Base-by-base conservation (phyloP, 1,140 invertebrate genomes). In the Drosophila obscura region DNA sequence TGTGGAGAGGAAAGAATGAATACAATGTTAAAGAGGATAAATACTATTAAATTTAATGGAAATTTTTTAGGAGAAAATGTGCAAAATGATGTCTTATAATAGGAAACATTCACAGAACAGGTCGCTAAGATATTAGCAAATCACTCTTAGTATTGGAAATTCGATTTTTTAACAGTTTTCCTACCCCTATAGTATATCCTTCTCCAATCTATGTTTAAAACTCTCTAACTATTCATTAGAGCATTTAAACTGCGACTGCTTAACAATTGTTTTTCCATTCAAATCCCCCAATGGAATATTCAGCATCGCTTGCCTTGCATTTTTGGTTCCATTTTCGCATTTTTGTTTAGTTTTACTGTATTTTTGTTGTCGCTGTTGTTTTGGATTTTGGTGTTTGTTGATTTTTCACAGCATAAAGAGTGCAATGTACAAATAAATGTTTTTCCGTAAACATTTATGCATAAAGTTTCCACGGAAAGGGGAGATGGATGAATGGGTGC, bases 401-500 rank as follows among this genome's bases (percentile, higher is more conserved):
- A 26, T 53, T 73, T 72, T 62, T 49, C 67, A 46, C 41, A 61
- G 41, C 66, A 72, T 51, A 53, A 60, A 60, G 56, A 15, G 55
- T 41, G 53, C 66, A 43, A 43, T 60, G 67, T 71, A 41, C 43
- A 46, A 72, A 26, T 53, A 71, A 62, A 49, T 52, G 35, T 73
- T 73, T 11, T 44, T 48, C 15, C 19, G 56, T 55, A 53, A 73
- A 73, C 73, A 62, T 73, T 73, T 73, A 39, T 39, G 50, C 35
- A 72, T 46, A 72, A 61, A 19, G 19, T 71, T 61, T 72, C 50
- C 56, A 28, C 60, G 48, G 22, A 48, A 72, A 48, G 13, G 52
- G 39, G 51, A 26, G 35, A 11, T 39, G 9, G 35, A 1, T 22
- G 9, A 5, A 13, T 11, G 11, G 5, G 13, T 28, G 35, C 39